Conservation (phyloP, 1,140 invertebrate genomes). For the Zaprionus inermis region DNA sequence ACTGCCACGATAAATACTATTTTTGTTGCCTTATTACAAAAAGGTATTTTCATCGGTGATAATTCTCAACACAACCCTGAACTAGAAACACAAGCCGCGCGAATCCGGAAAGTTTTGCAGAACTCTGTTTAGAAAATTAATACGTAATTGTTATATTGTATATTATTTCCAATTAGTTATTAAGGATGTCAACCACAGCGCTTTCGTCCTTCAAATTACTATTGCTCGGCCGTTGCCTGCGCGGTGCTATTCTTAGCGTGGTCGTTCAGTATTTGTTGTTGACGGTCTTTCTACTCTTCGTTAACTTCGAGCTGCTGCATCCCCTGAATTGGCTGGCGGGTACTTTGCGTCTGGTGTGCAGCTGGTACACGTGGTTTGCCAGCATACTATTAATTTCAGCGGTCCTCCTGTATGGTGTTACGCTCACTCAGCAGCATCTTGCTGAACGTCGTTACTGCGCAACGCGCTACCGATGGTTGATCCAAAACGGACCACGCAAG, state of each 20-base stretch:
- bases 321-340: constrained; percentile 85
- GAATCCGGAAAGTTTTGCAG: constrained; percentile 9
- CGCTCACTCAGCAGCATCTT: constrained; percentile 87
- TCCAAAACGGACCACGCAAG: constrained; percentile 61
- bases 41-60: constrained; percentile 2
- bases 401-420: constrained; percentile 86
- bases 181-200: constrained; percentile 4
- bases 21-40: not conserved
- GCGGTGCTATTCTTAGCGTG: constrained; percentile 60
- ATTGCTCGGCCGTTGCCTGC: constrained; percentile 59
- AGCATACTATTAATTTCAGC: constrained; percentile 85
- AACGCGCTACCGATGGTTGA: constrained; percentile 85
- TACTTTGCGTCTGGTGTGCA: constrained; percentile 85
- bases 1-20: not conserved
- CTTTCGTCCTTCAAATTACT: constrained; percentile 47
- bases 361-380: constrained; percentile 86
- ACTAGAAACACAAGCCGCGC: constrained; percentile 37
- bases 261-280: constrained; percentile 82
- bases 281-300: constrained; percentile 85
- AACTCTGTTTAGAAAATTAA: not conserved
- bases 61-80: constrained; percentile 12
- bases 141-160: not conserved
- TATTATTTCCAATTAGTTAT: not conserved
- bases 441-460: constrained; percentile 84
- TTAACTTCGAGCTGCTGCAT: constrained; percentile 85